Evolutionary conservation across 2,797 vertebrate genomes (phyloP), one percentile per base, ranked within the genome.

Genomic region (Poeciliopsis turneri): DNA sequence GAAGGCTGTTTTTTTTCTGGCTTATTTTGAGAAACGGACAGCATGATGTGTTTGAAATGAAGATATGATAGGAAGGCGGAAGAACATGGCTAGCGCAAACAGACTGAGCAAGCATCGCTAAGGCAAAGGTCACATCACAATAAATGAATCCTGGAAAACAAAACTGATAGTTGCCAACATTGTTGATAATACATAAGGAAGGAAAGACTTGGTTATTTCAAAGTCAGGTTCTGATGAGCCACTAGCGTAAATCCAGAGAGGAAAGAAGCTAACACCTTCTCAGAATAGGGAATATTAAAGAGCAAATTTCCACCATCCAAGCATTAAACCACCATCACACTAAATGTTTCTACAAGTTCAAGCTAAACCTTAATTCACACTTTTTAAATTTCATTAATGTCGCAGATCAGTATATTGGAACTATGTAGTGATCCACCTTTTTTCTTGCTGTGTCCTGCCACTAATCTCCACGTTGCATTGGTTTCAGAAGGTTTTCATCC

Each of bases 31-130:
- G 28, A 53, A 28, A 66, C 59, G 8, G 66, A 75, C 69, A 66
- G 69, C 59, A 77, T 72, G 72, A 39, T 30, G 45, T 57, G 70
- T 77, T 41, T 61, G 79, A 84, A 84, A 91, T 87, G 90, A 74
- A 11, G 72, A 88, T 84, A 87, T 80, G 88, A 94, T 80, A 88
- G 85, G 78, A 82, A 86, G 92, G 84, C 84, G 85, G 74, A 84
- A 20, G 80, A 33, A 49, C 46, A 74, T n/a, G 75, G 78, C 15
- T 47, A 39, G 72, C 33, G 28, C 41, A 25, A 30, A 79, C 53
- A 57, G 64, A 57, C 43, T 8, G 72, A 86, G 69, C 64, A 55
- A 49, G 11, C 49, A 41, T 64, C 77, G 79, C 51, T 20, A 71
- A 9, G 68, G 75, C 45, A 45, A 76, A 76, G 33, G 57, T 72